Conservation (phyloP, 2,113 vertebrate genomes). For the Pygoscelis antarcticus region DNA sequence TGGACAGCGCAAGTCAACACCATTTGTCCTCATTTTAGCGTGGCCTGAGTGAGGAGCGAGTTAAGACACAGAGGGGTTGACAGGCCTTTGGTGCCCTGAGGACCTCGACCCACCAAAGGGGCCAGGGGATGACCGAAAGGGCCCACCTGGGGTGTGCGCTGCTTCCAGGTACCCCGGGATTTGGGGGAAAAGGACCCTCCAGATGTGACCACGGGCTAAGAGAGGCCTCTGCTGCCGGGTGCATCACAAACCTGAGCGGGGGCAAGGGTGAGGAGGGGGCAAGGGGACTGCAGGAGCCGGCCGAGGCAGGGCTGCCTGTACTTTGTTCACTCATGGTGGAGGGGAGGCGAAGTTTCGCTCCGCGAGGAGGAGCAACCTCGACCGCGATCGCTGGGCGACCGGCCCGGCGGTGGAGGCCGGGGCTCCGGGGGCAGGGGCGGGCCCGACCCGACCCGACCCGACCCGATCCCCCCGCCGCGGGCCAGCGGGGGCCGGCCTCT, state of each 20-base stretch:
- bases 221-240: no score
- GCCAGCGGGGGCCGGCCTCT: not conserved
- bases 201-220: not conserved
- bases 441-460: not conserved
- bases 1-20: fast-evolving
- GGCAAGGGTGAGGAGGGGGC: not conserved
- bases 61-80: fast-evolving
- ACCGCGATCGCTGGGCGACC: not conserved
- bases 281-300: not conserved
- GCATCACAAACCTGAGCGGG: fast-evolving
- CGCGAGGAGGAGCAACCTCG: not conserved
- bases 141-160: fast-evolving
- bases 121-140: no score
- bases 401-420: not conserved
- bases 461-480: not conserved
- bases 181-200: not conserved
- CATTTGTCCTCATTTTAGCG: not conserved
- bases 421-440: not conserved
- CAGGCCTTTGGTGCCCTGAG: not conserved
- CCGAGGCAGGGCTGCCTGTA: not conserved
- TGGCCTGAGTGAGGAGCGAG: not conserved
- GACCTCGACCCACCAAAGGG: not conserved
- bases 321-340: fast-evolving
- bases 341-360: not conserved
- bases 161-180: not conserved